Conservation (phyloP, 2,888 invertebrate genomes). For the Macrosoma leucophasiata region DNA sequence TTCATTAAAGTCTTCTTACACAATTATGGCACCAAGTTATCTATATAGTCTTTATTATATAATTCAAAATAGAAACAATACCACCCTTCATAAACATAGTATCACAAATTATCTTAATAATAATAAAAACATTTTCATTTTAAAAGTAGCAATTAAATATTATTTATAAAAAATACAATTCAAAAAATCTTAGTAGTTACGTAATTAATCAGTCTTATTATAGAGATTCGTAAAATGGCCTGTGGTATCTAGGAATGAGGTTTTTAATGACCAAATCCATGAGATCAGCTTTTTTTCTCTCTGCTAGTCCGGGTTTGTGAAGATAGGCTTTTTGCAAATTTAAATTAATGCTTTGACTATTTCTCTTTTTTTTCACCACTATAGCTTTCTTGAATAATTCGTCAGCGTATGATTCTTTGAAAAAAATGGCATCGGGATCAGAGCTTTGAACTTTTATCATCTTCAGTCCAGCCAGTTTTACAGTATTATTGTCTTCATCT, state of each 20-base stretch:
- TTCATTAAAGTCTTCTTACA: constrained; percentile 2
- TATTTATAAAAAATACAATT: constrained; percentile 1
- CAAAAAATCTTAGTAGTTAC: too few species aligned
- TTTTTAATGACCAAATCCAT: constrained; percentile 15
- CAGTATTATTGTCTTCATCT: constrained; percentile 18
- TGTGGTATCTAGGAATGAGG: constrained; percentile 11
- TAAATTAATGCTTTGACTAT: constrained; percentile 10
- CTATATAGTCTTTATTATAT: constrained; percentile 1
- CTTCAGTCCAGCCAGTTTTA: constrained; percentile 11
- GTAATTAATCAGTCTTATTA: too few species aligned
- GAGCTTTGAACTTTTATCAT: constrained; percentile 7
- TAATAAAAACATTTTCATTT: constrained; percentile 2
- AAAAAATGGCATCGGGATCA: too few species aligned
- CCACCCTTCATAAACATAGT: too few species aligned
- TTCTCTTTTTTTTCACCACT: too few species aligned
- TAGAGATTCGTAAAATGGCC: constrained; percentile 12
- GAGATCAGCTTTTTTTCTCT: constrained; percentile 15
- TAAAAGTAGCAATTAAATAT: not conserved
- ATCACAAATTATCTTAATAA: not conserved
- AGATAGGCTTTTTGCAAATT: constrained; percentile 14
- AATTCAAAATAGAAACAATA: too few species aligned
- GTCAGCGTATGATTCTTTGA: constrained; percentile 2
- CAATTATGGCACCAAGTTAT: constrained; percentile 1
- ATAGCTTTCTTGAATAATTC: constrained; percentile 5
- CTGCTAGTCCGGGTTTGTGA: constrained; percentile 15